phyloP scores from a whole-genome alignment of 2,797 vertebrate species.

The Odontamblyopus lacepedii region DNA sequence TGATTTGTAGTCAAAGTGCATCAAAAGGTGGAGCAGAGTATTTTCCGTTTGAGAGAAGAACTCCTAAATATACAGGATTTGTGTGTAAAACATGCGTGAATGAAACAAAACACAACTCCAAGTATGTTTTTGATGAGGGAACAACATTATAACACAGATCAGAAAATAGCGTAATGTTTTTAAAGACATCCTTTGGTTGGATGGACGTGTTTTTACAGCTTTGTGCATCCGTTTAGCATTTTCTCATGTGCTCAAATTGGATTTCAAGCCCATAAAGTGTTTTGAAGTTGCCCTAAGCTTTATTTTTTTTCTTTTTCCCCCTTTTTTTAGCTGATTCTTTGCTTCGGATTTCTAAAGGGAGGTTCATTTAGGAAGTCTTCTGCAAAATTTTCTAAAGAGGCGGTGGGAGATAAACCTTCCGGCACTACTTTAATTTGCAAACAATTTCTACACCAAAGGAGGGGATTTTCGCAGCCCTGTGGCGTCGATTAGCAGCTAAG shows the following conservation, averaged over 20 bases:
- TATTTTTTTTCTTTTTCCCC: too few species aligned
- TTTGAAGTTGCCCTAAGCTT: slow-evolving; percentile 11
- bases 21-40: too few species aligned
- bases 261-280: slow-evolving; percentile 36
- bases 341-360: slow-evolving; percentile 30
- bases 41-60: too few species aligned
- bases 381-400: slow-evolving; percentile 43
- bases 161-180: too few species aligned
- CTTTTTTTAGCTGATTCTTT: slow-evolving; percentile 19
- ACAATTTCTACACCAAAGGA: slow-evolving; percentile 62
- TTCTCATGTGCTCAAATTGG: slow-evolving; percentile 25
- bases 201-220: slow-evolving; percentile 29
- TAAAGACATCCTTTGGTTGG: slow-evolving; percentile 52
- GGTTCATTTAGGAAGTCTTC: slow-evolving; percentile 27
- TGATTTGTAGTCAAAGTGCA: too few species aligned
- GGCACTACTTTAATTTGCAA: slow-evolving; percentile 62
- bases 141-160: too few species aligned
- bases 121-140: too few species aligned
- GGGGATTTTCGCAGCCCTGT: slow-evolving; percentile 39
- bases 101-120: too few species aligned
- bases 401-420: slow-evolving; percentile 30
- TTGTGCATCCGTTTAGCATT: slow-evolving; percentile 44
- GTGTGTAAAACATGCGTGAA: too few species aligned
- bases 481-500: slow-evolving; percentile 53
- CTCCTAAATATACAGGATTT: too few species aligned